Conservation (phyloP, 2,113 vertebrate species). For the Addax nasomaculatus region DNA sequence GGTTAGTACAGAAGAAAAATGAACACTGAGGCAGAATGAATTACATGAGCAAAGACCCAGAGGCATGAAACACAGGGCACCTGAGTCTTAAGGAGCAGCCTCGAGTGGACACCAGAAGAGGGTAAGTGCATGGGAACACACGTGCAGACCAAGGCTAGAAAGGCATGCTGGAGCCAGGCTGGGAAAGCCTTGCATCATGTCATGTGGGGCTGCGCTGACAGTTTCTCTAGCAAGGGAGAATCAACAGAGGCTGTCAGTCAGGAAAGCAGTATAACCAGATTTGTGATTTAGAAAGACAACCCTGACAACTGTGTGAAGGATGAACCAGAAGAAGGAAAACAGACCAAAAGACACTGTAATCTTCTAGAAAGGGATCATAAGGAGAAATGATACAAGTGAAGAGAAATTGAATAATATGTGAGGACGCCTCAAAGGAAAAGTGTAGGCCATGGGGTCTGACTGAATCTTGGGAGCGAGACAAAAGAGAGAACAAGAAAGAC, state of each 20-base stretch:
- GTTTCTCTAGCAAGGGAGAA: neutral
- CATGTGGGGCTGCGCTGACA: neutral
- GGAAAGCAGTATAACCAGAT: neutral
- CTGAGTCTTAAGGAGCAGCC: neutral
- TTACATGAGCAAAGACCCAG: neutral
- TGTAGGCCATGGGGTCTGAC: neutral
- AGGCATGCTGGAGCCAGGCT: neutral
- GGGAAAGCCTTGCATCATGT: neutral
- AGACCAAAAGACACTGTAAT: neutral
- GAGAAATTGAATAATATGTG: neutral
- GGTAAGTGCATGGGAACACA: neutral
- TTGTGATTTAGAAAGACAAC: neutral
- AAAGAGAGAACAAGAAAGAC: neutral
- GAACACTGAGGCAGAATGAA: neutral
- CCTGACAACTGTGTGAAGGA: neutral
- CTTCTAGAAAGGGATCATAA: neutral
- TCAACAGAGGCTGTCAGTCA: neutral
- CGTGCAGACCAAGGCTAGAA: neutral
- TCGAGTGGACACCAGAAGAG: neutral
- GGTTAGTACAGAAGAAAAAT: neutral
- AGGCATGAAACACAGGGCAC: neutral
- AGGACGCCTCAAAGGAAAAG: neutral
- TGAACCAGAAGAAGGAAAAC: neutral
- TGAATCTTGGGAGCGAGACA: neutral
- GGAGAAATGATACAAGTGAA: neutral